Evolutionary conservation across 2,113 vertebrate species (phyloP), one percentile per base, ranked within the genome.

Genomic region (Triplophysa rosa): DNA sequence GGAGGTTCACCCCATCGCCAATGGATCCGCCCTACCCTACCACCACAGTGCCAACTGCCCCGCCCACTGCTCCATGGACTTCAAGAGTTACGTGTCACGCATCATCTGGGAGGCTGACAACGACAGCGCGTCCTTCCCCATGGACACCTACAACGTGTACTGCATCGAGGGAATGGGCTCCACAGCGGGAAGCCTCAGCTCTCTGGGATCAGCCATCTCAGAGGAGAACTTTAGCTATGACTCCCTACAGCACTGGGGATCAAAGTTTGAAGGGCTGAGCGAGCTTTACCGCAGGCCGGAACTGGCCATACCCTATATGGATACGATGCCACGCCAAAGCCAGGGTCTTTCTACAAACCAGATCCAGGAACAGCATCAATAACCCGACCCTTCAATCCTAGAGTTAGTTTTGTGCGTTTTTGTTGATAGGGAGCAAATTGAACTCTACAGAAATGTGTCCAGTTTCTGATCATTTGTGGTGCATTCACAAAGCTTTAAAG

Each of bases 101-200:
- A 95, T 95, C 78, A 86, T 95, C 77, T 91, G 86, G 91, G 93
- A 95, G 82, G 94, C 94, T 21, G 95, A 96, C 89, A 91, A 91
- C 5, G 92, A 94, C 78, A 56, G 80, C 58, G 84, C 83, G 72
- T 90, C 88, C 4, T 87, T 93, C 77, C 93, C 95, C 17, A 82
- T 85, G 23, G 95, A 96, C 77, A 88, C 87, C 1, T 82, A 92
- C 81, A 94, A 94, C 68, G 90, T 93, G 33, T 96, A 94, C 91
- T 90, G 90, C 76, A 88, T 93, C 21, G 95, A 96, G 77, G 95
- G 94, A 7, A 82, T 87, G 0, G 90, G 90, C 69, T 95, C 94
- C 6, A 67, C 84, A 0, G 91, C 87, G 2, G 94, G 92, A 66
- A 96, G 95, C 84, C 93, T 96, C 62, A 96, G 95, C 89, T 95